Base-by-base conservation (phyloP, 2,888 invertebrate species). In the Masnerella sp. region DNA sequence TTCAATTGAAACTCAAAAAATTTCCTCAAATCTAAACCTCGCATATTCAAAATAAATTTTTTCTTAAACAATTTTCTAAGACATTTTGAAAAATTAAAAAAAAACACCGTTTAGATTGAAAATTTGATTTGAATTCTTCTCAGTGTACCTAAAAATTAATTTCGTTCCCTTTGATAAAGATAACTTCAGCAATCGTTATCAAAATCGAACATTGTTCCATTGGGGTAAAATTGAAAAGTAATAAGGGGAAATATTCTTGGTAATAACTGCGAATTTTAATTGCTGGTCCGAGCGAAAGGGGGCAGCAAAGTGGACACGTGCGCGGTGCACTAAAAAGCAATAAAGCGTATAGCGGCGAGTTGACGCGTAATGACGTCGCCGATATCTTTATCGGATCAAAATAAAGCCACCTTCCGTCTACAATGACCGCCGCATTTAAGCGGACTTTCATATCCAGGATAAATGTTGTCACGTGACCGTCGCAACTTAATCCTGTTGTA, bases 321-420 rank as follows among this genome's bases (percentile, higher is more conserved):
- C 81, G 73, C 52, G 79, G 78, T 79, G 69, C 75, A 80, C 81
- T 79, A 81, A 83, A 84, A 85, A 81, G 84, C 85, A 83, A 85
- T 85, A 84, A 85, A 83, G 77, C 79, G 74, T n/a, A n/a, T 74
- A 70, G 59, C 68, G 74, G 65, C 76, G 80, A 80, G 69, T 79
- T 77, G 72, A 70, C 73, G 74, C 54, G 76, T 78, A 80, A 82
- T 78, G 81, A 82, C 80, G 76, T 79, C 75, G 73, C 65, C 76
- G 78, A 82, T 83, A 82, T 83, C 81, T 80, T 79, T 80, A 81
- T 81, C 78, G 80, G 81, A 81, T 83, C 81, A 80, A 82, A 82
- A 85, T 84, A 80, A 81, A 82, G 81, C 79, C 67, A 70, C 70
- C 73, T 71, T 59, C 61, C 38, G 75, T 67, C 75, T 61, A 62